These are phyloP conservation scores for Seira musarum DNA, from an alignment of 2,888 invertebrate genomes.

Conservation along the genomic window DNA sequence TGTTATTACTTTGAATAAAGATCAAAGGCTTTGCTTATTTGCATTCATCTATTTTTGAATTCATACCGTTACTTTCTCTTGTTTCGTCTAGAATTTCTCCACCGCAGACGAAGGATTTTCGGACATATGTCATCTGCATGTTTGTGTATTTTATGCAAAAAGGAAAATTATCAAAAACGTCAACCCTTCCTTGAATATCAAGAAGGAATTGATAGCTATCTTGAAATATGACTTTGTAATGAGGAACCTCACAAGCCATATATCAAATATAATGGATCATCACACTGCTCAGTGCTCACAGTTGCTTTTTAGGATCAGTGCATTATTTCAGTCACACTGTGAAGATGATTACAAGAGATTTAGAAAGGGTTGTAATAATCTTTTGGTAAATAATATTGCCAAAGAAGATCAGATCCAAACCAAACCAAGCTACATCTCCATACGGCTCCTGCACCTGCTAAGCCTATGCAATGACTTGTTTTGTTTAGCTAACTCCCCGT, in stretches of 20 bases:
- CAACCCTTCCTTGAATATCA: not conserved
- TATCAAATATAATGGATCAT: slow-evolving; percentile 16
- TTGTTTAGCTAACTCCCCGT: not conserved
- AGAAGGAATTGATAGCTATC: slow-evolving; percentile 3
- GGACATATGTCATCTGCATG: slow-evolving; percentile 23
- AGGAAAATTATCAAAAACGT: not conserved
- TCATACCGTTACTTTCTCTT: not conserved
- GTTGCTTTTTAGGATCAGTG: not conserved
- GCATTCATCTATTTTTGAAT: too few relatives aligned
- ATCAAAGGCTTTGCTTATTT: slow-evolving; percentile 3
- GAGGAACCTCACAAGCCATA: not conserved
- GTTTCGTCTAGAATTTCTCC: slow-evolving; percentile 1
- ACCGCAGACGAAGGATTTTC: not conserved
- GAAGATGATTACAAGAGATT: slow-evolving; percentile 53
- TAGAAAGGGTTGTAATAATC: slow-evolving; percentile 24
- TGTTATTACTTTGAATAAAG: slow-evolving; percentile 10
- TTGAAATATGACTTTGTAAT: slow-evolving; percentile 16
- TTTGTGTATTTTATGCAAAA: not conserved
- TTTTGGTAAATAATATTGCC: slow-evolving; percentile 5
- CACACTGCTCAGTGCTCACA: not conserved
- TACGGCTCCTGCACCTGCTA: not conserved
- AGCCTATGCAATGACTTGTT: not conserved
- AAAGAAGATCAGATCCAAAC: not conserved
- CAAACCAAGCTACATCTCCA: not conserved
- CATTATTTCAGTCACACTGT: slow-evolving; percentile 42